Base-by-base conservation (phyloP, 1,140 invertebrate genomes). In the Choristoneura fumiferana region DNA sequence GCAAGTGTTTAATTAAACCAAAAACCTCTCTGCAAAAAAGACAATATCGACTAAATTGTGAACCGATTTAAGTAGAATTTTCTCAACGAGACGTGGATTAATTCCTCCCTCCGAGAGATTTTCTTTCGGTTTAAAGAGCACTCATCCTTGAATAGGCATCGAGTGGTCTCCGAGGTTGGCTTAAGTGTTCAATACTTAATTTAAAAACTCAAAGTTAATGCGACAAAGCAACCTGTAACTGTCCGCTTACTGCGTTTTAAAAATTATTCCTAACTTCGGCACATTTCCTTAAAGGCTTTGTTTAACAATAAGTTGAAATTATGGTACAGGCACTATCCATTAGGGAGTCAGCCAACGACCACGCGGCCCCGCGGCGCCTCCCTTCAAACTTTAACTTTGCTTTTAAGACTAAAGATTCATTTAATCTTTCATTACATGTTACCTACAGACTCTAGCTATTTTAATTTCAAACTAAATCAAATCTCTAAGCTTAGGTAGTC, bases 381-480 rank as follows among this genome's bases (percentile, higher is more conserved):
- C 53, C 58, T 55, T 62, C 58, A 62, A 68, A 63, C 59, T 64
- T 45, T 14, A 72, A 66, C 66, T 72, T 65, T 68, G 58, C 63
- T 71, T 66, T 71, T 57, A 70, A 63, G 45, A 10, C 39, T 40
- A 14, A 14, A 60, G 33, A 60, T 63, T 57, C 65, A 43, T 52
- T 63, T 57, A 61, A 54, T 60, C 43, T 60, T 49, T 33, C 49
- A 35, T 39, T 58, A 54, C n/a, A n/a, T 29, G 22, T 53, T 29
- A 49, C 15, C 8, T 17, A 43, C 40, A 6, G 9, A 9, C 35
- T 57, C 53, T 18, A 54, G 54, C 54, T 54, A 57, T 43, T 43
- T 53, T 6, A 8, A 4, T 40, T 8, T 4, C 22, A 29, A 49
- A 49, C 43, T 49, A 22, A 45, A 45, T 45, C 40, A 45, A 45